Base-by-base conservation (phyloP, 1,140 invertebrate genomes). In the Babylonia areolata region DNA sequence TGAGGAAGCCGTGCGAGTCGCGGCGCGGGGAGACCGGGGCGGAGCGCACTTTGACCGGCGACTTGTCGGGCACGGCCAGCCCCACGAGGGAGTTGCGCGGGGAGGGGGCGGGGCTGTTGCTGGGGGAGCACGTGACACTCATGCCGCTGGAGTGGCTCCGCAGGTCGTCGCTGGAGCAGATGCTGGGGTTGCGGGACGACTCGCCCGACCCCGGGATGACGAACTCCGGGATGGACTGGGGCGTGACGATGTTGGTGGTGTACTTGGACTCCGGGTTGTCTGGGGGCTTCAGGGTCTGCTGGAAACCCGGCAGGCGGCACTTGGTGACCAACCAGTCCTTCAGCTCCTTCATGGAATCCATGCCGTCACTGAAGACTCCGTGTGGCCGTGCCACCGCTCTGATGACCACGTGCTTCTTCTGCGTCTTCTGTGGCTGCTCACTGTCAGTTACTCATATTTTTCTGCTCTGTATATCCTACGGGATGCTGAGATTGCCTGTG, bases 191-290 rank as follows among this genome's bases (percentile, higher is more conserved):
- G 31, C 91, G 83, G 2, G 92, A 93, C 0, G 90, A 91, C 54
- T 91, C 91, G 3, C 91, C 91, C 20, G 92, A 92, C 2, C 90
- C 89, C 0, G 92, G 92, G 78, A 93, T 93, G 23, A 93, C 89
- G 88, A 93, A 93, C 58, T 93, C 91, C 12, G 92, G 92, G 73
- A 93, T 93, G 23, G 84, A 91, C 42, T 89, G 83, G 28, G 92
- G 92, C 3, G 92, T 93, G 28, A 93, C 89, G 28, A 90, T 58
- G 54, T 88, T 86, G 42, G 88, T 39, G 46, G 69, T 69, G 46
- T 42, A 89, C 87, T 35, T 83, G 64, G 58, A 71, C 37, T 85
- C 81, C 31, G 71, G 73, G 51, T 71, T 80, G 37, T 82, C 39
- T 17, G 54, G 40, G n/a, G 79, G 51, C n/a, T 77, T 84, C 58